Evolutionary conservation across 1,140 invertebrate genomes (phyloP).

Genomic region (Littorina saxatilis): DNA sequence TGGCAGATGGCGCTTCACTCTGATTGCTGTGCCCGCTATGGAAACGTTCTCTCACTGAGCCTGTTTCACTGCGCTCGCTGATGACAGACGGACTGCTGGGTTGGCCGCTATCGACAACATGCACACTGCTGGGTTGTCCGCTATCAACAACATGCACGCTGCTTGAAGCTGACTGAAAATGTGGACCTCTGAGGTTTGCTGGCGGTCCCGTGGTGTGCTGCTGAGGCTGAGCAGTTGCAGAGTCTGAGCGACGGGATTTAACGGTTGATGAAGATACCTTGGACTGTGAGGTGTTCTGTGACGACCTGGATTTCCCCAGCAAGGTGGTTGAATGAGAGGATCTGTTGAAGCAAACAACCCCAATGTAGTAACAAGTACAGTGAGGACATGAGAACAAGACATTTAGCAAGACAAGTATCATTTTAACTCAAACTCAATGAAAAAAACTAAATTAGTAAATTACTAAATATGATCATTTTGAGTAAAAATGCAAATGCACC

Average conservation of each 20-base stretch:
- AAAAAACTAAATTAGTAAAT: too few species aligned
- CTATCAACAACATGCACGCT: neutral
- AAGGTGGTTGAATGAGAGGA: too few species aligned
- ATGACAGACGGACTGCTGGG: neutral
- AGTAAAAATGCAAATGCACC: too few species aligned
- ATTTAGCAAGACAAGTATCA: too few species aligned
- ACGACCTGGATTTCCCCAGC: neutral
- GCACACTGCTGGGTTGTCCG: neutral
- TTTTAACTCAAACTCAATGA: too few species aligned
- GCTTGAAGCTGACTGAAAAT: neutral
- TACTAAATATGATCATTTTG: too few species aligned
- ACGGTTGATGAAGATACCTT: neutral
- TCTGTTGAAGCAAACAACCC: too few species aligned
- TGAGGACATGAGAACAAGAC: too few species aligned
- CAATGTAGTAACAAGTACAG: too few species aligned
- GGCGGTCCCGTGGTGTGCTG: too few species aligned
- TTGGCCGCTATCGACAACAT: neutral
- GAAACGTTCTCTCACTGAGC: too few species aligned
- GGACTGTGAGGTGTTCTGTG: slow-evolving; percentile 5
- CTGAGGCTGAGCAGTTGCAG: neutral
- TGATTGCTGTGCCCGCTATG: neutral
- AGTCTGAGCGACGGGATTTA: neutral
- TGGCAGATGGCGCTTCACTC: neutral
- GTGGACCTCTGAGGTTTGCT: neutral
- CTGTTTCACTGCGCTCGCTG: too few species aligned